Percentiles rank a stretch among this genome's conserved stretches.
phyloP scores from a whole-genome alignment of 1,140 invertebrate species.

The Asbolus verrucosus region DNA sequence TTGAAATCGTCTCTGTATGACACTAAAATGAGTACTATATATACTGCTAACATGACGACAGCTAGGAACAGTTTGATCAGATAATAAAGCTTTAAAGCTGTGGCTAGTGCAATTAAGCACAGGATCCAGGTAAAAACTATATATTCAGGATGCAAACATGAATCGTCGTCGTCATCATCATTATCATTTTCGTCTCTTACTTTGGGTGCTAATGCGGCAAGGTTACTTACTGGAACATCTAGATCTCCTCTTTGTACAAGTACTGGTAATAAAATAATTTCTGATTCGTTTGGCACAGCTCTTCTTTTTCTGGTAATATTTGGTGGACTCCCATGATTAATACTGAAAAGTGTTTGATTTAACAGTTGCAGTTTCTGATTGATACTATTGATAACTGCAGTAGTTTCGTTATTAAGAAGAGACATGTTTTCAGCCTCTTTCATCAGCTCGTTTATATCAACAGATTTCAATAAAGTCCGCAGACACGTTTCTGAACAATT shows the following conservation, averaged over 20 bases:
- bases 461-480: not conserved
- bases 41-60: conserved; percentile 78
- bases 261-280: conserved; percentile 5
- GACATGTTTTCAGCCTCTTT: conserved; percentile 46
- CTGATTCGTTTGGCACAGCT: not conserved
- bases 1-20: conserved; percentile 59
- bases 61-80: conserved; percentile 88
- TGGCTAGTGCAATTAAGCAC: conserved; percentile 89
- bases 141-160: conserved; percentile 78
- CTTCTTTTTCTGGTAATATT: conserved; percentile 12
- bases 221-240: too few species aligned
- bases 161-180: not conserved
- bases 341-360: conserved; percentile 9
- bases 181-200: not conserved
- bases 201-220: too few species aligned
- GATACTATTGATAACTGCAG: conserved; percentile 41
- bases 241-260: not conserved
- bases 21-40: conserved; percentile 77
- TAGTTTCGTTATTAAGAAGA: conserved; percentile 41
- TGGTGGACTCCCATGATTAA: not conserved
- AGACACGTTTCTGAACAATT: conserved; percentile 21
- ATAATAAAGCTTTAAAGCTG: conserved; percentile 93
- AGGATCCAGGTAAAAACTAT: conserved; percentile 94
- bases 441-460: conserved; percentile 41
- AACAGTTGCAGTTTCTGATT: conserved; percentile 40